These are phyloP conservation scores for Ptychochromis oligacanthus DNA, from an alignment of 2,113 vertebrate species.

Conservation along the genomic window DNA sequence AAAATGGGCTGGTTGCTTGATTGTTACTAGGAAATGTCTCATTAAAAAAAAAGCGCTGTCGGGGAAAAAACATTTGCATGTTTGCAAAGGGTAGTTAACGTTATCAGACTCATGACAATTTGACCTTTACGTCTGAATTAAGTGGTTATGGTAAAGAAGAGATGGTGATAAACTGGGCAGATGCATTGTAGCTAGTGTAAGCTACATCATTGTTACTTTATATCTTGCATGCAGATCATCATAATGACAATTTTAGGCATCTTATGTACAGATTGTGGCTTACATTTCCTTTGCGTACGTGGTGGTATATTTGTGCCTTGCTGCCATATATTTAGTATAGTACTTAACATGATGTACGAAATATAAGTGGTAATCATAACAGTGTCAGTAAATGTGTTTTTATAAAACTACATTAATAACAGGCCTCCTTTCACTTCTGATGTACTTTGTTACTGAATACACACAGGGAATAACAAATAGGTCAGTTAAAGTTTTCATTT, in stretches of 20 bases:
- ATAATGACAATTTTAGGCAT: not conserved
- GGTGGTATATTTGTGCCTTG: not conserved
- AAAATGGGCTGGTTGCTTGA: not conserved
- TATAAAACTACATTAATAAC: not conserved
- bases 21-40: not conserved
- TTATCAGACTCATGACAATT: not conserved
- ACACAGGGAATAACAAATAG: not conserved
- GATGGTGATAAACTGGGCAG: not conserved
- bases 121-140: not conserved
- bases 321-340: not conserved
- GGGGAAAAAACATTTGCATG: too few relatives aligned
- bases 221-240: not conserved
- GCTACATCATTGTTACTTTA: not conserved
- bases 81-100: not conserved
- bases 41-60: not conserved
- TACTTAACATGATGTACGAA: not conserved
- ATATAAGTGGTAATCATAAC: not conserved
- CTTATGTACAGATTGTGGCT: not conserved
- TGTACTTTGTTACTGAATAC: not conserved
- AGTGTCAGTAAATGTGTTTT: not conserved
- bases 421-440: too few relatives aligned
- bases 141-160: not conserved
- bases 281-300: not conserved
- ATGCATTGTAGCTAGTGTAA: not conserved
- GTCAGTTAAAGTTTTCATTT: not conserved